phyloP scores from a whole-genome alignment of 2,113 vertebrate species.

The Dermatemys mawii region DNA sequence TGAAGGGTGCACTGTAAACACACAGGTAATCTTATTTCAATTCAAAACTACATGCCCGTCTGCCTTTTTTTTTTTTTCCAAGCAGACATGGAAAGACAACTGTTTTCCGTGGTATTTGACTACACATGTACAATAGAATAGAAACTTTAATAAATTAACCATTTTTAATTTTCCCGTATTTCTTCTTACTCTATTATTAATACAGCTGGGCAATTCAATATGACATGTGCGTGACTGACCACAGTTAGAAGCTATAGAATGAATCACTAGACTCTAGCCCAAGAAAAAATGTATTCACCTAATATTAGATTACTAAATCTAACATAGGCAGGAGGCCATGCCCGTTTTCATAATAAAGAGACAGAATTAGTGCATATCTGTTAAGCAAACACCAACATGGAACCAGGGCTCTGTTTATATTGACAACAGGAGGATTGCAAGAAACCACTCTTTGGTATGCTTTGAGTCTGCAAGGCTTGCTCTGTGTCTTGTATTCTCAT shows the following conservation, averaged over 20 bases:
- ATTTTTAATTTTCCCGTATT: not conserved
- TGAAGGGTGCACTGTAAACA: not conserved
- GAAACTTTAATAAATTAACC: not conserved
- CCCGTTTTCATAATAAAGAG: not conserved
- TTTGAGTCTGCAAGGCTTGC: not conserved
- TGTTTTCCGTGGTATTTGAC: slow-evolving; percentile 45
- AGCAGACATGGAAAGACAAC: not conserved
- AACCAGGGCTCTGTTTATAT: not conserved
- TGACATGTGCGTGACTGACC: not conserved
- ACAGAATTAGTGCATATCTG: not conserved
- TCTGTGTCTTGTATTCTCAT: not conserved
- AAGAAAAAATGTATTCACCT: not conserved
- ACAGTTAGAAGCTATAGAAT: not conserved
- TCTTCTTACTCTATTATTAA: slow-evolving; percentile 8
- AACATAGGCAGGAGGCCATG: not conserved
- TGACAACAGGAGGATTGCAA: not conserved
- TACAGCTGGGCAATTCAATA: not conserved
- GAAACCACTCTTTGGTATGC: not conserved
- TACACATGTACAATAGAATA: not conserved
- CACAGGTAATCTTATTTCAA: not conserved
- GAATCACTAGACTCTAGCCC: not conserved
- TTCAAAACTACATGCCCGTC: not conserved
- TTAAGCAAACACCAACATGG: not conserved
- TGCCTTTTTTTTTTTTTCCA: not conserved
- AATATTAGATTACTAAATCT: not conserved